Percentiles rank a stretch among this genome's conserved stretches.
Evolutionary conservation across 53 echinoderm and acorn worm species (phyloP).

Genomic region (Luidia sarsii): DNA sequence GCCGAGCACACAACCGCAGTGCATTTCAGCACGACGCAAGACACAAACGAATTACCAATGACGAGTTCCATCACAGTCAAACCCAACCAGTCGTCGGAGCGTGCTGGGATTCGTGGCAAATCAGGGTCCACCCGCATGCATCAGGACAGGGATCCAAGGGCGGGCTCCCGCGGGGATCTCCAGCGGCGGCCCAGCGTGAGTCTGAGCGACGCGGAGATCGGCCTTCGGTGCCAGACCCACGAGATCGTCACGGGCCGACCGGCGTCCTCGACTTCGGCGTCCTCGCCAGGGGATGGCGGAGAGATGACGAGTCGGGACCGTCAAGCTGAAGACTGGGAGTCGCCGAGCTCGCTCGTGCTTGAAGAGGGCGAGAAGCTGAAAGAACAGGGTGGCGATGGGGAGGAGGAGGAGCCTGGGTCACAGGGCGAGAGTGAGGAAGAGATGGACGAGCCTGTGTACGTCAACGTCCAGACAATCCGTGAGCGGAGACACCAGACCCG

Average conservation of each 20-base stretch:
- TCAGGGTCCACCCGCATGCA: background rate
- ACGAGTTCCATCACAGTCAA: background rate
- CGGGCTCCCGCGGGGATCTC: background rate
- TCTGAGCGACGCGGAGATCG: slow-evolving; percentile 24
- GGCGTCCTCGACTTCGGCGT: slow-evolving; percentile 11
- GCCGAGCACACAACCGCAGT: background rate
- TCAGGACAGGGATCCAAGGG: background rate
- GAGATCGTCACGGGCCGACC: slow-evolving; percentile 28
- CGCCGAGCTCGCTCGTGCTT: background rate
- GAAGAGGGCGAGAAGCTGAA: background rate
- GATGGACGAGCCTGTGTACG: slow-evolving; percentile 34
- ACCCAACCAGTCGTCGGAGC: background rate
- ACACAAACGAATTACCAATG: background rate
- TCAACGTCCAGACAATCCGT: slow-evolving; percentile 29
- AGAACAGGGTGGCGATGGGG: background rate
- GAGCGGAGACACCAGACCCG: slow-evolving; percentile 1
- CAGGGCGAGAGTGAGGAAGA: background rate
- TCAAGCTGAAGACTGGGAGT: background rate
- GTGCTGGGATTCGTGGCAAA: background rate
- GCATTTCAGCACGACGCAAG: background rate
- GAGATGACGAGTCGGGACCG: background rate
- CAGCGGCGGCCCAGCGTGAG: slow-evolving; percentile 6
- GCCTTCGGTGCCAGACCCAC: slow-evolving; percentile 35
- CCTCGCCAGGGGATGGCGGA: background rate
- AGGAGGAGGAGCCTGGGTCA: background rate